Percentiles rank a stretch among this genome's conserved stretches.
Evolutionary conservation across 2,797 vertebrate genomes (phyloP).

Genomic region (Phaenicophaeus curvirostris): DNA sequence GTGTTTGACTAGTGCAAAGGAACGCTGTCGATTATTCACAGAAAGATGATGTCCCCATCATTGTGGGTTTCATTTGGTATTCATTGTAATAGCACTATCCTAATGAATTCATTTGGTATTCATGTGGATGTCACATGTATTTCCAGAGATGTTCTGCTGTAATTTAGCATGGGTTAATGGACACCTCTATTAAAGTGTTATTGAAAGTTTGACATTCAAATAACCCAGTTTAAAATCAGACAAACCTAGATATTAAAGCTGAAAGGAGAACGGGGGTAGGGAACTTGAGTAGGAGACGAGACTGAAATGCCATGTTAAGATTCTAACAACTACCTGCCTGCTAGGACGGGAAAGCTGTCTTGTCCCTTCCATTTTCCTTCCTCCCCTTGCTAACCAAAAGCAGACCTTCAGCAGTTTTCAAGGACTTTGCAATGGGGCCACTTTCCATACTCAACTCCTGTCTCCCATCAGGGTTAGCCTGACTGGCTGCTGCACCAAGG

Average conservation of each 20-base stretch:
- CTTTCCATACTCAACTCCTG: fast-evolving
- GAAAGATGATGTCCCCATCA: constrained; percentile 56
- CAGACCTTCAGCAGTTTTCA: neutral
- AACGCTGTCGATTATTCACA: constrained; percentile 58
- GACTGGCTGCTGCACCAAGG: too few relatives aligned
- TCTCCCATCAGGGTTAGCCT: neutral
- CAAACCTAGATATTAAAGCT: constrained; percentile 78
- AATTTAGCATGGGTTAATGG: constrained; percentile 83
- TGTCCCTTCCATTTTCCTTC: neutral
- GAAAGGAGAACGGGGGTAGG: constrained; percentile 54
- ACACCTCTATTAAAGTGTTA: constrained; percentile 84
- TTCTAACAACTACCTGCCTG: neutral
- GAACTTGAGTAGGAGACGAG: constrained; percentile 44
- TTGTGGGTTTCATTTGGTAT: constrained; percentile 76
- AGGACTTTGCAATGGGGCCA: neutral
- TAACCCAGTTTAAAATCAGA: constrained; percentile 81
- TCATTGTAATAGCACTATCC: constrained; percentile 67
- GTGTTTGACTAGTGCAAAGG: constrained; percentile 58
- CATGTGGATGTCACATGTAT: constrained; percentile 81
- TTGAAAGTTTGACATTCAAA: constrained; percentile 85
- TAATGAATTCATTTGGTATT: constrained; percentile 85
- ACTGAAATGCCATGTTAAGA: constrained; percentile 51
- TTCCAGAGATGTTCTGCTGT: constrained; percentile 80
- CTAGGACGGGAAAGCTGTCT: neutral
- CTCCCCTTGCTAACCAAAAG: neutral